Conservation (phyloP, 2,797 vertebrate species). For the Ara ararauna region DNA sequence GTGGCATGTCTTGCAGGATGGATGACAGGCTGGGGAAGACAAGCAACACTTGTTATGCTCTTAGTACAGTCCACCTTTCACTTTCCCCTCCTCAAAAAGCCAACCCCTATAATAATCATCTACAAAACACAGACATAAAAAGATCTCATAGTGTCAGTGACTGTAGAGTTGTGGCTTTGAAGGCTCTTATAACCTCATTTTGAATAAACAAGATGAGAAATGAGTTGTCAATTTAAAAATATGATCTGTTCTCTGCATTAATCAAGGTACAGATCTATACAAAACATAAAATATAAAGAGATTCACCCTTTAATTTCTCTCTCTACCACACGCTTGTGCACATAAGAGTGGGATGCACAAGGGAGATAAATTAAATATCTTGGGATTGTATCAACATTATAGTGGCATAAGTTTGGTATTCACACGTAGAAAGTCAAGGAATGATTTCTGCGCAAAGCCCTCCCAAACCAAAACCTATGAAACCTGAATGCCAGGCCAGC, state of each 20-base stretch:
- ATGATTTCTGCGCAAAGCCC: neutral
- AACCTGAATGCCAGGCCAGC: neutral
- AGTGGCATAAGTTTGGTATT: neutral
- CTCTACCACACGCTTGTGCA: neutral
- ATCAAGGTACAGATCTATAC: neutral
- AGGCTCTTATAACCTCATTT: neutral
- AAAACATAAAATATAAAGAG: neutral
- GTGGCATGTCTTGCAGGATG: conserved; percentile 85
- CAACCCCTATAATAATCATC: neutral
- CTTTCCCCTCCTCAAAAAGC: neutral
- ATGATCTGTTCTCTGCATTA: neutral
- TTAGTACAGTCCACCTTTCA: too few relatives aligned
- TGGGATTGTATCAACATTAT: neutral
- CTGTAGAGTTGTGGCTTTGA: neutral
- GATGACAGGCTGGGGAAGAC: conserved; percentile 86
- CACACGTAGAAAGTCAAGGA: neutral
- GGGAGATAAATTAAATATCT: neutral
- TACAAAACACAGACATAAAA: neutral
- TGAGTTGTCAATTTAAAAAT: neutral
- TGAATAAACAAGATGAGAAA: neutral
- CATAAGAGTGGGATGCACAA: neutral
- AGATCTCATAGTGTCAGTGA: neutral
- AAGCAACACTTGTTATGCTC: neutral
- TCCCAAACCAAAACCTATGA: neutral
- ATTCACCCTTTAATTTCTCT: neutral